Base-by-base conservation (phyloP, 2,113 vertebrate genomes). In the Eidolon helvum region DNA sequence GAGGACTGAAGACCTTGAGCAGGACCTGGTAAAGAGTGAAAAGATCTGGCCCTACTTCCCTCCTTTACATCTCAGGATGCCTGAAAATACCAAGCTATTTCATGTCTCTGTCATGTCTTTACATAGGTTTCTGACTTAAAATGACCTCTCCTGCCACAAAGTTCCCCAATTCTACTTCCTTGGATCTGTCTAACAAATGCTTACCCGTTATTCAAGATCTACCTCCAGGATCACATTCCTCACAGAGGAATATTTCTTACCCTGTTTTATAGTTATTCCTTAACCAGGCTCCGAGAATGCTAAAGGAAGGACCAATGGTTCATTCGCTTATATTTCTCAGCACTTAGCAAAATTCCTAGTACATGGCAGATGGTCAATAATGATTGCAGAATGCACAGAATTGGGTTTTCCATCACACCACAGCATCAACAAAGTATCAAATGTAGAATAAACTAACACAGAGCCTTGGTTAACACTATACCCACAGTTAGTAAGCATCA, bases 391-490 rank as follows among this genome's bases (percentile, higher is more conserved):
- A 21, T 10, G 10, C 40, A 78, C 50, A 93, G 21, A 96, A 82
- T 8, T 43, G 12, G 11, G 19, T 6, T 50, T 92, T 78, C 78
- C 61, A 74, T 45, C 63, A 95, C 72, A 72, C 75, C 48, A 69
- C 6, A 4, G 79, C 2, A 85, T 24, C 59, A 1, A 48, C 0
- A 55, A 92, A 90, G 12, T 53, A 92, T 57, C 84, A 88, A 69
- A 78, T 12, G 6, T 59, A 38, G 3, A 55, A 71, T 65, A 91
- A 97, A 69, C 75, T 69, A 78, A 96, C 91, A 96, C 5, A 40
- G n/a, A 71, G n/a, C 68, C 87, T 18, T 48, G 12, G 35, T 95
- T 89, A 93, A 71, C 90, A 83, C 8, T 38, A 65, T 18, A 63
- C 40, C 35, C 71, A 86, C 38, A 35, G 15, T 72, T 61, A 15